These are phyloP conservation scores for Cyphomyrmex costatus DNA, from an alignment of 1,140 invertebrate species.

Conservation along the genomic window DNA sequence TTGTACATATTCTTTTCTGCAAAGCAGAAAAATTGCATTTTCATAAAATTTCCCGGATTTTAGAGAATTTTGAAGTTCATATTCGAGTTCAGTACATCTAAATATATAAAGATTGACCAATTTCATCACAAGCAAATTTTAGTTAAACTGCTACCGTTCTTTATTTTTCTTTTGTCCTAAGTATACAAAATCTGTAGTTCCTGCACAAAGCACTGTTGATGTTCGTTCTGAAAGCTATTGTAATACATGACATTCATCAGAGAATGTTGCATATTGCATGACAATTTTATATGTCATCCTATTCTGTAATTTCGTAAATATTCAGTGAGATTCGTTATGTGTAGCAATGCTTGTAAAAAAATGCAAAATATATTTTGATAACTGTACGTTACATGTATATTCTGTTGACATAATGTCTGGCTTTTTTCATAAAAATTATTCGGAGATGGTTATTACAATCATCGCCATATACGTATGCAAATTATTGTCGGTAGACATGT, in stretches of 20 bases:
- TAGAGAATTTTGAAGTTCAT: too few relatives aligned
- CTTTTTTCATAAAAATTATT: slow-evolving; percentile 16
- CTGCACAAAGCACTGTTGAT: background rate
- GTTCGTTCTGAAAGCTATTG: background rate
- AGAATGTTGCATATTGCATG: slow-evolving; percentile 37
- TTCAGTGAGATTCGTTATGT: background rate
- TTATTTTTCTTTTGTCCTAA: background rate
- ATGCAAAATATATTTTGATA: slow-evolving; percentile 46
- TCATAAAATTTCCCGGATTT: too few relatives aligned
- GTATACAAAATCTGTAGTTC: background rate
- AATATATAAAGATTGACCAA: too few relatives aligned
- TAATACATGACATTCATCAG: slow-evolving; percentile 18
- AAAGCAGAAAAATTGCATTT: too few relatives aligned
- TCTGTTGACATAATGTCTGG: background rate
- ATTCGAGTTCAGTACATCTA: too few relatives aligned
- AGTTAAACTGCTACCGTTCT: too few relatives aligned
- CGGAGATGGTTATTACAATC: background rate
- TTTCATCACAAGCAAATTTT: too few relatives aligned
- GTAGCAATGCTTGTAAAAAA: background rate
- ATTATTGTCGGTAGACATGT: background rate
- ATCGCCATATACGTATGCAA: background rate
- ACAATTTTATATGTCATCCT: slow-evolving; percentile 7
- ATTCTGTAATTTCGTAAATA: slow-evolving; percentile 30
- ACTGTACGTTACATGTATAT: background rate
- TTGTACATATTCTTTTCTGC: too few relatives aligned